phyloP scores from a whole-genome alignment of 2,113 vertebrate species.

The Amphilophus citrinellus region DNA sequence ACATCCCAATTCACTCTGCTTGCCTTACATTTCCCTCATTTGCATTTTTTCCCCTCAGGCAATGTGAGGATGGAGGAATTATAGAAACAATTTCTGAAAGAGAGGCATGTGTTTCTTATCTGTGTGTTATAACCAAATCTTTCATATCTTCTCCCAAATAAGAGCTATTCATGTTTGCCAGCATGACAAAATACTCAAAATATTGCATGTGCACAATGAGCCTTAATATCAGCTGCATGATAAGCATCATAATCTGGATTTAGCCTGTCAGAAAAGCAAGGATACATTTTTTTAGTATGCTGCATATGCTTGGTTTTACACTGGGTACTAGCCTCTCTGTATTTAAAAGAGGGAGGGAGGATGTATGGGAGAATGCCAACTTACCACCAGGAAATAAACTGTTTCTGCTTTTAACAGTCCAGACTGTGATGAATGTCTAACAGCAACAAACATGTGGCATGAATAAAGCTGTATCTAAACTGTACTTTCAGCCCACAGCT shows the following conservation, averaged over 20 bases:
- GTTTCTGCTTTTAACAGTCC: slow-evolving; percentile 13
- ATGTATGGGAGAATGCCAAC: neutral
- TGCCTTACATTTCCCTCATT: slow-evolving; percentile 11
- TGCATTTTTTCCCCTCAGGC: slow-evolving; percentile 17
- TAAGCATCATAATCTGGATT: neutral
- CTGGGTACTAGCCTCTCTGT: neutral
- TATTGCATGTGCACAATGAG: neutral
- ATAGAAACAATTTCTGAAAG: neutral
- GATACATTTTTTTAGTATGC: neutral
- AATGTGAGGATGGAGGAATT: neutral
- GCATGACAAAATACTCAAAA: neutral
- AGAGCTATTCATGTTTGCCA: neutral
- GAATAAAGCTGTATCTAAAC: neutral
- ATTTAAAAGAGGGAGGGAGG: neutral
- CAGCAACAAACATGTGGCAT: neutral
- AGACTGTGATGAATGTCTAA: neutral
- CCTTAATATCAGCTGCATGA: neutral
- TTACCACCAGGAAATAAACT: neutral
- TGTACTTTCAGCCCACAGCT: neutral
- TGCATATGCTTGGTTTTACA: neutral
- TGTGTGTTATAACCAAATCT: neutral
- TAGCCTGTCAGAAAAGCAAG: neutral
- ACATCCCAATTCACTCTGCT: slow-evolving; percentile 7
- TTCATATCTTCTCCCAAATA: neutral
- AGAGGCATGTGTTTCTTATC: neutral